Base-by-base conservation (phyloP, 2,888 invertebrate species). In the Pseudococcus longispinus region DNA sequence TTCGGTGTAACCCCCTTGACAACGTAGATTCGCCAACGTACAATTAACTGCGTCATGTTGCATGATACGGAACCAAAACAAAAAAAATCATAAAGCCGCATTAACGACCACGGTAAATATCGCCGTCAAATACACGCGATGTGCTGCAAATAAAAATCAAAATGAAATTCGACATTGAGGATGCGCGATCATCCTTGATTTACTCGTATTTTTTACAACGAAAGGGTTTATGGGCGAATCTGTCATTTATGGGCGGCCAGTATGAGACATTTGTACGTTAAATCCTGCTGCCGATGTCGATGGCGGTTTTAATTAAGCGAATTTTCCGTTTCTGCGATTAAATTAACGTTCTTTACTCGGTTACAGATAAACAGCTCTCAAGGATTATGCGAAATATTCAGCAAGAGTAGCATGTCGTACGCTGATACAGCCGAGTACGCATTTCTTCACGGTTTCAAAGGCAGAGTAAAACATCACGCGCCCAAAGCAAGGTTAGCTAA, bases 371-470 rank as follows among this genome's bases (percentile, higher is more conserved):
- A 84, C 42, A 20, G 84, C 20, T 37, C 87, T 65, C 87, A 87
- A 84, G 44, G 51, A 74, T 44, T 87, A 74, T 83, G 87, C 70
- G 46, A 55, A 60, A 87, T 46, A 55, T 84, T 84, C 18, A 83
- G 84, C n/a, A 87, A 51, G 74, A 11, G 46, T 15, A 8, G 9
- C 29, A 44, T 87, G 51, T 74, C 87, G n/a, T 87, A 87, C 29
- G 83, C 87, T 29, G 84, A 87, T 74, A 87, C 87, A 51, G 87
- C 84, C 6, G 87, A 87, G 32, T 84, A 87, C 74, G 87, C 87
- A 23, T 87, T 87, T 32, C 44, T 77, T 37, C 77, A 87, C 65
- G 87, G 87, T 8, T 86, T 77, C 51, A 44, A 86, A 44, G 86
- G 86, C 29, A 86, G 77, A 51, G 23, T 86, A 26, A 86, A 86